phyloP scores from a whole-genome alignment of 1,140 invertebrate species.

The Ips nitidus region DNA sequence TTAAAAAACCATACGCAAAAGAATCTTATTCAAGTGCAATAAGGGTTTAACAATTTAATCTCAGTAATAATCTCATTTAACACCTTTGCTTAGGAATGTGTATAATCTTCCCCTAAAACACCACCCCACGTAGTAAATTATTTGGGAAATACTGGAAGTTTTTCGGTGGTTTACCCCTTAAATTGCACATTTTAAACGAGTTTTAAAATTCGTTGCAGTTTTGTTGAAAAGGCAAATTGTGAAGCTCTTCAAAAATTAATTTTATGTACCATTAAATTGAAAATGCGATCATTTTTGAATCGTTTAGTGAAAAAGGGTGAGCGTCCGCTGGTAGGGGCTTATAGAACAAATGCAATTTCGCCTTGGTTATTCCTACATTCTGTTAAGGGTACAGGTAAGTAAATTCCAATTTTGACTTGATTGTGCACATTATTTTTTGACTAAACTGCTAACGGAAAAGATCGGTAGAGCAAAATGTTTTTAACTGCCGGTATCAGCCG shows the following conservation, averaged over 20 bases:
- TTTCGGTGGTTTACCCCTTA: background rate
- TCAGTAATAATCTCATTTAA: slow-evolving; percentile 14
- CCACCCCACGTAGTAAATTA: background rate
- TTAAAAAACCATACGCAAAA: background rate
- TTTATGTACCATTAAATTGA: background rate
- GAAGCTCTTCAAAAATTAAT: background rate
- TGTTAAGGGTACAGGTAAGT: too few relatives aligned
- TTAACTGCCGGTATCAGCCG: too few relatives aligned
- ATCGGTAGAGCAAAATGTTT: too few relatives aligned
- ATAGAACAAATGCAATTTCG: too few relatives aligned
- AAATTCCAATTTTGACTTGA: too few relatives aligned
- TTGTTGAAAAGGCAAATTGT: slow-evolving; percentile 1
- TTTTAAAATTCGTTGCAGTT: slow-evolving; percentile 5
- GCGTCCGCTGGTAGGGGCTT: too few relatives aligned
- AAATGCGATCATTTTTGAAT: background rate
- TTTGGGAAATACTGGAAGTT: background rate
- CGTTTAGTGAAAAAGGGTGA: too few relatives aligned
- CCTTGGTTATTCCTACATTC: too few relatives aligned
- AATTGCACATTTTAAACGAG: background rate
- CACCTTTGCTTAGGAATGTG: background rate
- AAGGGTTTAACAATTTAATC: slow-evolving; percentile 3
- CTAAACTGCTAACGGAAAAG: too few relatives aligned
- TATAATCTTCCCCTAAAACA: slow-evolving; percentile 9
- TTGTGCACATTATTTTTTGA: too few relatives aligned
- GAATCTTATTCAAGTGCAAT: slow-evolving; percentile 9